Evolutionary conservation across 1,140 invertebrate genomes (phyloP), one percentile per base, ranked within the genome.

Genomic region (Spodoptera litura): DNA sequence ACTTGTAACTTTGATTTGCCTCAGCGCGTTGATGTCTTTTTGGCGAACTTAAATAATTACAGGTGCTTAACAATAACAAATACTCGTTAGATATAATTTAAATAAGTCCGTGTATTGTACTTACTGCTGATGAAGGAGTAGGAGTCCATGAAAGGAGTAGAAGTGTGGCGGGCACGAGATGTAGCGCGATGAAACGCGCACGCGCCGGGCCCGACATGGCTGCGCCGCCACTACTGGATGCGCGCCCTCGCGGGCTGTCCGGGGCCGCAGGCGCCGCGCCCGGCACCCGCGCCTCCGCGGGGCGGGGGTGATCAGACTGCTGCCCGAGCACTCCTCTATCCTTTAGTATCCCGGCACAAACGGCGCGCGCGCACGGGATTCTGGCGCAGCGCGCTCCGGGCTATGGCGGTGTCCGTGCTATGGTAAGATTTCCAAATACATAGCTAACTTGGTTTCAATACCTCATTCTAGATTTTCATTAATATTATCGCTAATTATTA

Each of bases 361-460:
- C 93, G 89, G 94, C 89, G 91, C 90, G 92, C 91, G 90, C 88
- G 92, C 91, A 91, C 91, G 91, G 91, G 93, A 91, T 82, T 85
- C 84, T 82, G 81, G 90, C 92, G 91, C 89, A 89, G 90, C 91
- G 93, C 92, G 93, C 87, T 87, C 83, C 83, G 90, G 87, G 92
- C 90, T 88, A 93, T 94, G 93, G 89, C 93, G 87, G 87, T 89
- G 88, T 89, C 88, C 91, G 89, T 91, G 89, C 85, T 93, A 85
- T 92, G 90, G 93, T 94, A 88, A 92, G 90, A 84, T 27, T 85
- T 83, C 27, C 27, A 52, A 51, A 62, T 75, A 44, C 31, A 31
- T 27, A 51, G 20, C 38, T 61, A 55, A 66, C 35, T 38, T 61
- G 61, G 4, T 61, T 20, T 12, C 59, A 76, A 70, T 52, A 27